phyloP scores from a whole-genome alignment of 92 coral and sea anemone species.

The Diadumene lineata region DNA sequence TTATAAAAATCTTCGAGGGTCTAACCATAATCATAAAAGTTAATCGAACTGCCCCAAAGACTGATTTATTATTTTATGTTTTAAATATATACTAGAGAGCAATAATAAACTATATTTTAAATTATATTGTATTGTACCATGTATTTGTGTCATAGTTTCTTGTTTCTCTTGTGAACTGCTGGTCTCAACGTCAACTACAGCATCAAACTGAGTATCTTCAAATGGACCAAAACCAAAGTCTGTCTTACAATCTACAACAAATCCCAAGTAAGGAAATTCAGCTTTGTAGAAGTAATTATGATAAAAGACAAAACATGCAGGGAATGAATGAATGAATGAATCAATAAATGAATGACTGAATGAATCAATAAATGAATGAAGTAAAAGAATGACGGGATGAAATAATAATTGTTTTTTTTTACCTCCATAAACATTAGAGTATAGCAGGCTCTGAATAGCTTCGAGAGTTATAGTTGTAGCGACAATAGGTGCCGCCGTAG shows the following conservation, averaged over 20 bases:
- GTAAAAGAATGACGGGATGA: too few species aligned
- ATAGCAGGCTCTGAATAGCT: slow-evolving; percentile 83
- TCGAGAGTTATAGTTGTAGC: slow-evolving; percentile 93
- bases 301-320: too few species aligned
- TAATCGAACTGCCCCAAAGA: too few species aligned
- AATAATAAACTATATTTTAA: background rate
- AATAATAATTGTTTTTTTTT: slow-evolving; percentile 53
- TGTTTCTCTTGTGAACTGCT: slow-evolving; percentile 46
- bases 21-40: too few species aligned
- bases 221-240: slow-evolving; percentile 83
- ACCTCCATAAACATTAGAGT: slow-evolving; percentile 74
- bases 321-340: too few species aligned
- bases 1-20: too few species aligned
- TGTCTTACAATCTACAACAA: slow-evolving; percentile 40
- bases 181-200: slow-evolving; percentile 93
- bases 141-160: background rate
- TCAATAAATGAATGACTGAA: too few species aligned
- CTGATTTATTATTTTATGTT: too few species aligned
- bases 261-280: too few species aligned
- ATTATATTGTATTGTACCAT: background rate
- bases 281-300: too few species aligned
- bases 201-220: slow-evolving; percentile 96
- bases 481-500: slow-evolving; percentile 85
- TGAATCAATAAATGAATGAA: too few species aligned
- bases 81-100: too few species aligned